phyloP scores from a whole-genome alignment of 2,113 vertebrate genomes.

The Haplochromis vanheusdeni region DNA sequence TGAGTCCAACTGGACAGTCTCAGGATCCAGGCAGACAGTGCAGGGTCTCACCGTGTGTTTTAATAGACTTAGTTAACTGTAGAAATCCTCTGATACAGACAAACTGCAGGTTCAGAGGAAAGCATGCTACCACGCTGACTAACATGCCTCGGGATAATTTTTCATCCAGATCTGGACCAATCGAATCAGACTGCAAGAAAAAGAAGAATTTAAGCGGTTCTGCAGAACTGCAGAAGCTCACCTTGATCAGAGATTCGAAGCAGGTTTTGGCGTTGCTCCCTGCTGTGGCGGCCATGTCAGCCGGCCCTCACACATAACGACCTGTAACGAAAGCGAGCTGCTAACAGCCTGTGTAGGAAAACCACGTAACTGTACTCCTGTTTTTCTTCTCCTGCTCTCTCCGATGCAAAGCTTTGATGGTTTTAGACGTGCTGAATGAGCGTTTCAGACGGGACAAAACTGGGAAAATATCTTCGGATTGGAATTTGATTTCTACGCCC shows the following conservation, averaged over 20 bases:
- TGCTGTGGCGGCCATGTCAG: not conserved
- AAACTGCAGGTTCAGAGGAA: not conserved
- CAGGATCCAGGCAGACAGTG: not conserved
- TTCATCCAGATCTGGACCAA: accelerated
- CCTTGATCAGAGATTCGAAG: not conserved
- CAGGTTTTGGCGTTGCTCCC: not conserved
- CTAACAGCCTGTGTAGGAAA: not conserved
- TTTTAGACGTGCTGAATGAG: not conserved
- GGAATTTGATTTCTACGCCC: not conserved
- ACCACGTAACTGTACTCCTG: not conserved
- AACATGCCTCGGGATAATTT: not conserved
- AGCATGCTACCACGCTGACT: not conserved
- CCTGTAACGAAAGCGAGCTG: not conserved
- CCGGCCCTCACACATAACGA: not conserved
- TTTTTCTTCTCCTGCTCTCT: not conserved
- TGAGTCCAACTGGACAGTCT: not conserved
- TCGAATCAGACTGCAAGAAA: not conserved
- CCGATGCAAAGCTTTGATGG: accelerated
- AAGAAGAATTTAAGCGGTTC: not conserved
- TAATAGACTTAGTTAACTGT: not conserved
- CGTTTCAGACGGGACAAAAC: not conserved
- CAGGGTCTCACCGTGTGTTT: not conserved
- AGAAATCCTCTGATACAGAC: not conserved
- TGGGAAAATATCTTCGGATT: not conserved
- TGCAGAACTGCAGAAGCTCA: not conserved